These are phyloP conservation scores for Orchesellides sinensis DNA, from an alignment of 2,888 invertebrate species.

Conservation along the genomic window DNA sequence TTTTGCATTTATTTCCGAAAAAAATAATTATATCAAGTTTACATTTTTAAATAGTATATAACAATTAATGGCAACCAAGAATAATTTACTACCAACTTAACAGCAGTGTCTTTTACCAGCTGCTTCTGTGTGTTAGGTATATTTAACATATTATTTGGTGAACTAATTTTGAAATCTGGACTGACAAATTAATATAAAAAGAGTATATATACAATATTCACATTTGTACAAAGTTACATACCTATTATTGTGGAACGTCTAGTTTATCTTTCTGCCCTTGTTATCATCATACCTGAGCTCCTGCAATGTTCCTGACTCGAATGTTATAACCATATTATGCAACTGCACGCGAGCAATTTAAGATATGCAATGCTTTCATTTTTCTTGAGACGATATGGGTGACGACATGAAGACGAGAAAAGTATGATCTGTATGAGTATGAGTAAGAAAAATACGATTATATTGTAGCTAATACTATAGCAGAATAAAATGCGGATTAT, in stretches of 20 bases:
- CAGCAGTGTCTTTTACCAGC: not conserved
- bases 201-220: constrained; percentile 1
- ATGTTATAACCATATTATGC: not conserved
- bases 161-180: not conserved
- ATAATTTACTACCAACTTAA: constrained; percentile 6
- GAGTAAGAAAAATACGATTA: not conserved
- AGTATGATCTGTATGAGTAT: not conserved
- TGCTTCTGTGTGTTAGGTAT: not conserved
- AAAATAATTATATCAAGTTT: constrained; percentile 1
- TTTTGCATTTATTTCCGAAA: not conserved
- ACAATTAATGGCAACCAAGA: constrained; percentile 57
- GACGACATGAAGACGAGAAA: not conserved
- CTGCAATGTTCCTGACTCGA: not conserved
- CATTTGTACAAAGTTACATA: constrained; percentile 4
- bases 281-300: constrained; percentile 42
- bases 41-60: not conserved
- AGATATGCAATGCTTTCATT: no score
- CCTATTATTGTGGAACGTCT: not conserved
- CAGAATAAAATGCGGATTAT: not conserved
- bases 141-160: not conserved
- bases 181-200: not conserved
- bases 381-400: no score
- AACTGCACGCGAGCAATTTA: not conserved
- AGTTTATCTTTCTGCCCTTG: not conserved
- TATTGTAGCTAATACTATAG: not conserved